Evolutionary conservation across 2,888 invertebrate species (phyloP).

Genomic region (Congeria kusceri): DNA sequence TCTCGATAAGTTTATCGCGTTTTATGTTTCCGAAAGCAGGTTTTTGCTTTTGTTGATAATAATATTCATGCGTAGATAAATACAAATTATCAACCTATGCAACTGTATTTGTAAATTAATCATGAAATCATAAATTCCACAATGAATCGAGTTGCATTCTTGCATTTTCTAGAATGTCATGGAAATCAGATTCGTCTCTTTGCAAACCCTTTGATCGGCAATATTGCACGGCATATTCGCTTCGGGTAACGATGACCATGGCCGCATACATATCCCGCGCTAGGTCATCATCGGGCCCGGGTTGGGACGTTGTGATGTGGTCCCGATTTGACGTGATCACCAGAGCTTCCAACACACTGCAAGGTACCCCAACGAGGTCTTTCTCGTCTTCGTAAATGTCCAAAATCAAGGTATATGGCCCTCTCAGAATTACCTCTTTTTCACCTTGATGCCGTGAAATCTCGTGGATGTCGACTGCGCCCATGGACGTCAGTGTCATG

Average conservation of each 20-base stretch:
- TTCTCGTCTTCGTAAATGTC: conserved; percentile 47
- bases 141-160: background rate
- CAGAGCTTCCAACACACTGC: conserved; percentile 59
- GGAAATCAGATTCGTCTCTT: conserved; percentile 49
- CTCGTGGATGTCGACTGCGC: conserved; percentile 65
- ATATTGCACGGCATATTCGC: conserved; percentile 58
- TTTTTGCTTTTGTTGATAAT: no score
- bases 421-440: conserved; percentile 64
- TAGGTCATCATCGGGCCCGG: conserved; percentile 53
- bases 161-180: conserved; percentile 20
- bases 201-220: conserved; percentile 41
- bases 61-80: no score
- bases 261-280: conserved; percentile 66
- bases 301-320: conserved; percentile 59
- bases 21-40: no score
- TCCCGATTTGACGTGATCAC: conserved; percentile 69
- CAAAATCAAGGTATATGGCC: conserved; percentile 62
- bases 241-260: conserved; percentile 66
- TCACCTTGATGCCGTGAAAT: conserved; percentile 58
- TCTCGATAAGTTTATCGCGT: no score
- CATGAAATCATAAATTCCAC: background rate
- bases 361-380: conserved; percentile 30
- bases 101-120: no score
- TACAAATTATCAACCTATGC: no score
- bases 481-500: conserved; percentile 62